Percentiles rank a stretch among this genome's conserved stretches.
Conservation (phyloP, 2,797 vertebrate genomes). For the Gila robusta region DNA sequence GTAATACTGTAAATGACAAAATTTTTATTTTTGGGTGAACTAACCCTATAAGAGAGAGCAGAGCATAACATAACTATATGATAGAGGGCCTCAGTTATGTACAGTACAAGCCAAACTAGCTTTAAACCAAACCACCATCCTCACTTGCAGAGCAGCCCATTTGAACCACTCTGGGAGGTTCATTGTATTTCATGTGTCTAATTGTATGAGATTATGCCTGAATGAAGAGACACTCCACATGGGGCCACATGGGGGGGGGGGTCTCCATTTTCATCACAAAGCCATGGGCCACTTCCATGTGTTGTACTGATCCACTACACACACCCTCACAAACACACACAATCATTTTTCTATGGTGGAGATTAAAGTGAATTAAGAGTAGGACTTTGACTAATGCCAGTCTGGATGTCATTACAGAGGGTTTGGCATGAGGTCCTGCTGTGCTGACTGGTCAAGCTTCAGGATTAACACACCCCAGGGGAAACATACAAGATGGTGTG, state of each 20-base stretch:
- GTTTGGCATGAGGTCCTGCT: slow-evolving; percentile 33
- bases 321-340: slow-evolving; percentile 21
- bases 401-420: slow-evolving; percentile 43
- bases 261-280: slow-evolving; percentile 47
- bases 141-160: background rate
- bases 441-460: slow-evolving; percentile 48
- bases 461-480: slow-evolving; percentile 45
- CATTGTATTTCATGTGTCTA: slow-evolving; percentile 40
- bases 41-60: background rate
- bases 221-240: slow-evolving; percentile 39
- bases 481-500: slow-evolving; percentile 31
- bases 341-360: slow-evolving; percentile 18
- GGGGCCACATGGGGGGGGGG: background rate
- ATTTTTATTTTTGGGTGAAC: background rate
- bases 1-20: background rate
- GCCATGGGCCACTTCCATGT: slow-evolving; percentile 17
- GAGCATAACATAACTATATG: background rate
- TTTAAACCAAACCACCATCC: slow-evolving; percentile 6
- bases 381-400: slow-evolving; percentile 47
- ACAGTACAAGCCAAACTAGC: background rate
- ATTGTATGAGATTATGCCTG: slow-evolving; percentile 47
- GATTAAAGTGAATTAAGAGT: slow-evolving; percentile 51
- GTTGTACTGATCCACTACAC: slow-evolving; percentile 18
- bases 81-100: background rate
- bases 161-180: slow-evolving; percentile 3